Conservation (phyloP, 2,113 vertebrate species). For the Silurus meridionalis region DNA sequence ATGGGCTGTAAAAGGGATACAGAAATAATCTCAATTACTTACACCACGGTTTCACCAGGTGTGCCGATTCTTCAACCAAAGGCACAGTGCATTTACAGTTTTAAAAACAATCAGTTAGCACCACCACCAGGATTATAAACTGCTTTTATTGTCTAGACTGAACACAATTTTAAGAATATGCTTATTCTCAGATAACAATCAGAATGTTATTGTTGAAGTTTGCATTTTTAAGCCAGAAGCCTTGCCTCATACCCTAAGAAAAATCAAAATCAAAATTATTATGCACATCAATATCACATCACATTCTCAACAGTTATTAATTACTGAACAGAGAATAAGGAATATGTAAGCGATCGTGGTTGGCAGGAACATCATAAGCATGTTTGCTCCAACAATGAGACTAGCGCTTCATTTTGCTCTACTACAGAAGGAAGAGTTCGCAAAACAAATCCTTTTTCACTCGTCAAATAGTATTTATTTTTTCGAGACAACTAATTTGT, state of each 20-base stretch:
- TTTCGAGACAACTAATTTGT: neutral
- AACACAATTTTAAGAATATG: neutral
- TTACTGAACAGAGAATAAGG: neutral
- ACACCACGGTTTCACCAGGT: neutral
- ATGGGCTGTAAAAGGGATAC: conserved; percentile 41
- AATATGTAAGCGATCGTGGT: neutral
- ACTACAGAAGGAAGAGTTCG: neutral
- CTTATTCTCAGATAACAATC: neutral
- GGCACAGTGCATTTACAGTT: neutral
- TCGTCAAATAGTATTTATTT: neutral
- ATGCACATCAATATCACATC: neutral
- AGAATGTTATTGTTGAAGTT: neutral
- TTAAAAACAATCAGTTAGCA: neutral
- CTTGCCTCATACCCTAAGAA: neutral
- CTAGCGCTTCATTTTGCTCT: neutral
- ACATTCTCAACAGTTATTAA: neutral
- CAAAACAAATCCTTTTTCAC: neutral
- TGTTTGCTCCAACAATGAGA: neutral
- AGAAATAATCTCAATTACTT: neutral
- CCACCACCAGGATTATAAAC: conserved; percentile 9
- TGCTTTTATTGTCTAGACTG: neutral
- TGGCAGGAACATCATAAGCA: neutral
- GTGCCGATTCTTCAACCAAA: neutral
- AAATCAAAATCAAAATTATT: neutral
- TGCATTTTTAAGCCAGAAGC: neutral